phyloP scores from a whole-genome alignment of 2,113 vertebrate species.

The Hyperoodon ampullatus region DNA sequence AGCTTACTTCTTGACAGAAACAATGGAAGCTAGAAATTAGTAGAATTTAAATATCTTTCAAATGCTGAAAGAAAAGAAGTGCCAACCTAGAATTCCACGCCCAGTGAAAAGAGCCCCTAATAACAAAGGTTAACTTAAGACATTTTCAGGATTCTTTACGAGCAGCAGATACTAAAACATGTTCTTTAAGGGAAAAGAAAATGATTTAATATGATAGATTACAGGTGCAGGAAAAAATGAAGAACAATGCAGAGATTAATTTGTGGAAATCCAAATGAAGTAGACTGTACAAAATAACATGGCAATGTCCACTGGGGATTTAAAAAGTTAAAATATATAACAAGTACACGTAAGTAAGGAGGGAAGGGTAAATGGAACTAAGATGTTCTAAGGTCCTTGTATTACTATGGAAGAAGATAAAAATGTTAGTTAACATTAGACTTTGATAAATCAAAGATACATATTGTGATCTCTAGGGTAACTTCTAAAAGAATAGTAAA shows the following conservation, averaged over 20 bases:
- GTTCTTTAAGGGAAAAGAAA: slow-evolving; percentile 15
- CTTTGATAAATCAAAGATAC: not conserved
- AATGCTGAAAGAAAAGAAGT: not conserved
- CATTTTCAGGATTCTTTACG: not conserved
- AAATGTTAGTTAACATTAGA: not conserved
- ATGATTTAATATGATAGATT: not conserved
- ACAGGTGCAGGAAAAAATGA: not conserved
- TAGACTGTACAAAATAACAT: not conserved
- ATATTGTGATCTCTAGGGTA: not conserved
- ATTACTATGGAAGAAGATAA: not conserved
- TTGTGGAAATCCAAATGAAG: not conserved
- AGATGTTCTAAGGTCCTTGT: not conserved
- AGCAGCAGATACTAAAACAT: not conserved
- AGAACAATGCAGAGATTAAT: not conserved
- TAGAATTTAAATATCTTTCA: not conserved
- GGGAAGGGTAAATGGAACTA: not conserved
- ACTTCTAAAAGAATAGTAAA: slow-evolving; percentile 2
- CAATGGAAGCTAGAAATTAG: not conserved
- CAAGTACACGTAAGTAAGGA: not conserved
- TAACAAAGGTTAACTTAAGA: slow-evolving; percentile 15
- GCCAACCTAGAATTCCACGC: not conserved
- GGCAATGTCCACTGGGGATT: not conserved
- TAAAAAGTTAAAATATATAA: not conserved
- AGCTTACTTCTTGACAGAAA: slow-evolving; percentile 15
- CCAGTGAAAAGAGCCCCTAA: not conserved